Evolutionary conservation across 2,113 vertebrate genomes (phyloP), one percentile per base, ranked within the genome.

Genomic region (Montifringilla adamsi): DNA sequence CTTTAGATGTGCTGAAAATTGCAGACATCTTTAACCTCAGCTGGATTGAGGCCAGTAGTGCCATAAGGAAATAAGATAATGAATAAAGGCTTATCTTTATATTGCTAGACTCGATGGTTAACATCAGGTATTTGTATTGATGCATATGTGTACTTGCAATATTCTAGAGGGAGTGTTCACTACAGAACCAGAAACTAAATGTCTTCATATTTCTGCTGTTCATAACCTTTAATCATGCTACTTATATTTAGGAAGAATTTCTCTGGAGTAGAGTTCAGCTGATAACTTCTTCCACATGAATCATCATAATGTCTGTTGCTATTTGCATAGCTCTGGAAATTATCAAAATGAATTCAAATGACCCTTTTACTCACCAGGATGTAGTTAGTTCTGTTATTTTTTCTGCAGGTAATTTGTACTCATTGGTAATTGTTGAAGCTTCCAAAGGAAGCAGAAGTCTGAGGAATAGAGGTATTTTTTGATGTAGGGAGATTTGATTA

Each of bases 261-360:
- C 73, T 95, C 91, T 91, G 43, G 86, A 94, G 67, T 92, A 87
- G 59, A 66, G 86, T 74, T 88, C 91, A 97, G 72, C 83, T 95
- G 78, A 74, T 86, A 76, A 68, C 75, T 89, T 75, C 33, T 79
- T 90, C 53, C 52, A 73, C 59, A 50, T 95, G 89, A 96, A 90
- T 97, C 89, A 91, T 44, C 46, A 58, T 79, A 89, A 96, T 67
- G 58, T 73, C 52, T 93, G 43, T 84, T 75, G 83, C 43, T 96
- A 87, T 96, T 96, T 96, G 93, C 41, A 17, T 41, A 96, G 93
- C 62, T 50, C 68, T 91, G 78, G 86, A 87, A 91, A 91, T 94
- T 86, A 95, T 87, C 50, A 78, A 84, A 87, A 93, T 81, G 43
- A 94, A 91, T 84, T 86, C 50, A 81, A 96, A 58, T 94, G 59